Evolutionary conservation across 2,888 invertebrate genomes (phyloP).

Genomic region (Pegoplata infirma): DNA sequence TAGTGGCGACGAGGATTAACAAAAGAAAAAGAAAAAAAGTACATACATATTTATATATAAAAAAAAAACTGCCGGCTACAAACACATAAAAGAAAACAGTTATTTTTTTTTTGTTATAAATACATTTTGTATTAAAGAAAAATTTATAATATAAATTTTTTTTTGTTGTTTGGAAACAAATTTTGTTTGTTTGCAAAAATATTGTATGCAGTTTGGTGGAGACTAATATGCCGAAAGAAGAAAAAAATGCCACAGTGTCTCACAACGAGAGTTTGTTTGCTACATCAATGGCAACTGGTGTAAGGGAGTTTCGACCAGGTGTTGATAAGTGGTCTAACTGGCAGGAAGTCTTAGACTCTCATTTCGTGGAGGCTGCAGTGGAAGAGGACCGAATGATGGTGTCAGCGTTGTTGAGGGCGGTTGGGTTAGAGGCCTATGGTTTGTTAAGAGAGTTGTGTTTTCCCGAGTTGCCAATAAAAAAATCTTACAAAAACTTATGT

Average conservation of each 20-base stretch:
- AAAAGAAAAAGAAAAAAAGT: not conserved
- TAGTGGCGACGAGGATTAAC: constrained; percentile 4
- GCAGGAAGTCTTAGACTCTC: no score
- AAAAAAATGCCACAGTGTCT: constrained; percentile 11
- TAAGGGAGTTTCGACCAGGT: constrained; percentile 12
- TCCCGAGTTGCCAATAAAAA: constrained; percentile 40
- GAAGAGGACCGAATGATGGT: constrained; percentile 50
- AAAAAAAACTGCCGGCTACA: no score
- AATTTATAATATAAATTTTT: no score
- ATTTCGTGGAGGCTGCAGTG: constrained; percentile 29
- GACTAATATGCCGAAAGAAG: constrained; percentile 6
- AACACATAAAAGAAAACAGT: no score
- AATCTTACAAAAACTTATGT: constrained; percentile 33
- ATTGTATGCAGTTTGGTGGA: constrained; percentile 12
- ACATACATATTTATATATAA: no score
- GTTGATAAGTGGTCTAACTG: constrained; percentile 15
- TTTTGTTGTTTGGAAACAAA: no score
- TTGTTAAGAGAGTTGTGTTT: constrained; percentile 51
- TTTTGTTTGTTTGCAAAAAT: no score
- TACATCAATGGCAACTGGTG: constrained; percentile 1
- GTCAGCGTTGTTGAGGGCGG: constrained; percentile 45
- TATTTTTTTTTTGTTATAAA: constrained; percentile 12
- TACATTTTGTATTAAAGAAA: constrained; percentile 13
- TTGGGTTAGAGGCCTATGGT: constrained; percentile 56
- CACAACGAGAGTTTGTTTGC: constrained; percentile 7